These are phyloP conservation scores for Chrysocyon brachyurus DNA, from an alignment of 2,797 vertebrate genomes.

Conservation along the genomic window DNA sequence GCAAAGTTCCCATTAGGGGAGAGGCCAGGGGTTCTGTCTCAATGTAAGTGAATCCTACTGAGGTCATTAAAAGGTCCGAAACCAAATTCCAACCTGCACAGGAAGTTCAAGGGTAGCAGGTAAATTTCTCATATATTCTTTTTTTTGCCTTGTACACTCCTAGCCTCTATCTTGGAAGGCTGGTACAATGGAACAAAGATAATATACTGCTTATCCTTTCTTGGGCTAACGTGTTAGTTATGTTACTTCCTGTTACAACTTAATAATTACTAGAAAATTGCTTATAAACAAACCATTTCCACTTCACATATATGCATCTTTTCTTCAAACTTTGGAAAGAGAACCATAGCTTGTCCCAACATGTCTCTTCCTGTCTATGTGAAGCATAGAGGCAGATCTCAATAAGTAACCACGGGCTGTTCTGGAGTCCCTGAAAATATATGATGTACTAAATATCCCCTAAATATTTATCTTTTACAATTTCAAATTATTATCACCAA, in stretches of 20 bases:
- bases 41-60: neutral
- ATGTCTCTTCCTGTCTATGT: neutral
- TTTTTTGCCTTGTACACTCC: neutral
- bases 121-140: neutral
- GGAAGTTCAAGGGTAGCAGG: neutral
- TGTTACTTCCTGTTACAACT: slow-evolving; percentile 15
- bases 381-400: neutral
- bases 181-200: neutral
- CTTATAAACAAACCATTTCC: slow-evolving; percentile 7
- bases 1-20: neutral
- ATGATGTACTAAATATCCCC: neutral
- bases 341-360: neutral
- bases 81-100: neutral
- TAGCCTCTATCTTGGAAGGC: neutral
- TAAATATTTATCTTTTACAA: neutral
- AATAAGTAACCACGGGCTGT: neutral
- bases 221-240: neutral
- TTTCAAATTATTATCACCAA: neutral
- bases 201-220: neutral
- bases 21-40: neutral
- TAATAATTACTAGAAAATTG: neutral
- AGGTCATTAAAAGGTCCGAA: neutral
- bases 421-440: slow-evolving; percentile 14
- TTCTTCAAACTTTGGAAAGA: neutral
- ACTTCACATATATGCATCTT: neutral